A percentile compares a stretch with the other conserved stretches of the same genome.
phyloP scores from a whole-genome alignment of 2,797 vertebrate species.

The Cirrhinus mrigala region DNA sequence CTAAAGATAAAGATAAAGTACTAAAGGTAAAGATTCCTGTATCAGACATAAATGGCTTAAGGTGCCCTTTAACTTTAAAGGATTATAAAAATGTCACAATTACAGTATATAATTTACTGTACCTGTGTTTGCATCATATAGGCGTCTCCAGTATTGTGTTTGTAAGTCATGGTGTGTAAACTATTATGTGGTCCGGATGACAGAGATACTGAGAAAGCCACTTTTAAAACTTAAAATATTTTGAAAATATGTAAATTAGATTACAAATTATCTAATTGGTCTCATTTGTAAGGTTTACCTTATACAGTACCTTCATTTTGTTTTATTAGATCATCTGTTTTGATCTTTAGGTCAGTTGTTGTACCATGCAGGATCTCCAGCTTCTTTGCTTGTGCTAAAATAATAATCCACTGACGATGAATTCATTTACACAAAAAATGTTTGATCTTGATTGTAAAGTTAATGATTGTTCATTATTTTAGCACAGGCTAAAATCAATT shows the following conservation, averaged over 20 bases:
- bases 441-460: too few relatives aligned
- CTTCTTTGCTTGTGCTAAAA: conserved; percentile 2
- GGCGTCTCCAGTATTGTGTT: conserved; percentile 41
- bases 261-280: neutral
- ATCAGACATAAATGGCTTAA: neutral
- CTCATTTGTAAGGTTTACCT: neutral
- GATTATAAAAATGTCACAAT: neutral
- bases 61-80: neutral
- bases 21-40: conserved; percentile 52
- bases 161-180: conserved; percentile 40
- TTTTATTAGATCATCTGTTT: conserved; percentile 8
- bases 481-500: too few relatives aligned
- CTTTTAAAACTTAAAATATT: conserved; percentile 11
- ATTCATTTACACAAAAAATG: neutral
- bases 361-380: neutral
- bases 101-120: neutral
- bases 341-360: neutral
- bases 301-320: neutral
- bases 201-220: conserved; percentile 47
- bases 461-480: too few relatives aligned
- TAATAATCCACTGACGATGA: neutral
- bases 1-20: too few relatives aligned
- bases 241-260: neutral
- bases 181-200: neutral
- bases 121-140: conserved; percentile 50